Evolutionary conservation across 2,113 vertebrate genomes (phyloP).

Genomic region (Nyctibius bracteatus): DNA sequence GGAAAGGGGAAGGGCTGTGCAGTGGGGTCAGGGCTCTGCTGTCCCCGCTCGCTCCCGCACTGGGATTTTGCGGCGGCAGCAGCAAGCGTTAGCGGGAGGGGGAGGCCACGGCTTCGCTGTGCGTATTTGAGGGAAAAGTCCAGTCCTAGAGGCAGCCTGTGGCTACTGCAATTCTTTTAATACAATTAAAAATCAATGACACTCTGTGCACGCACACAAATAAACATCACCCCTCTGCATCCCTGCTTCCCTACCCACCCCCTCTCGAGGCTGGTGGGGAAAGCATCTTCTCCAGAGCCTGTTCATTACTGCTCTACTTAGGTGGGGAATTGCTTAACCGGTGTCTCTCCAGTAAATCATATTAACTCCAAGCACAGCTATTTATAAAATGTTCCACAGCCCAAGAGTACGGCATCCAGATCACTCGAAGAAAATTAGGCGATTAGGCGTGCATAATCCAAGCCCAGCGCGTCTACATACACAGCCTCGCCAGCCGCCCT

Average conservation of each 20-base stretch:
- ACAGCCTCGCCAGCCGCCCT: slow-evolving; percentile 31
- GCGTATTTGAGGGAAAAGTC: background rate
- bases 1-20: background rate
- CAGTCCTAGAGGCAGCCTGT: slow-evolving; percentile 54
- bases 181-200: slow-evolving; percentile 43
- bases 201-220: slow-evolving; percentile 30
- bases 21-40: background rate
- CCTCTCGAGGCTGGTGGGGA: background rate
- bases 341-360: slow-evolving; percentile 64
- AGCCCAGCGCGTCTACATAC: background rate
- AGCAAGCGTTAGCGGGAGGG: background rate
- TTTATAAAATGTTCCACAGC: slow-evolving; percentile 61
- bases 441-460: slow-evolving; percentile 57
- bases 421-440: slow-evolving; percentile 60
- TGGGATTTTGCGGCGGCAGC: background rate
- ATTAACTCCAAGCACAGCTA: slow-evolving; percentile 62
- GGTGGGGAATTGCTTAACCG: slow-evolving; percentile 60
- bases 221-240: slow-evolving; percentile 46
- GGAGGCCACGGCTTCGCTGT: background rate
- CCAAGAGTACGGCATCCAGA: slow-evolving; percentile 46
- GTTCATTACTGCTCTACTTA: slow-evolving; percentile 60
- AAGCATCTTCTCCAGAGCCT: slow-evolving; percentile 57
- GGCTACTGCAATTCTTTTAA: slow-evolving; percentile 47
- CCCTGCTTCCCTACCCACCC: slow-evolving; percentile 21
- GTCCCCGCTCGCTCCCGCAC: accelerated